Base-by-base conservation (phyloP, 1,140 invertebrate genomes). In the Pogonus chalceus region DNA sequence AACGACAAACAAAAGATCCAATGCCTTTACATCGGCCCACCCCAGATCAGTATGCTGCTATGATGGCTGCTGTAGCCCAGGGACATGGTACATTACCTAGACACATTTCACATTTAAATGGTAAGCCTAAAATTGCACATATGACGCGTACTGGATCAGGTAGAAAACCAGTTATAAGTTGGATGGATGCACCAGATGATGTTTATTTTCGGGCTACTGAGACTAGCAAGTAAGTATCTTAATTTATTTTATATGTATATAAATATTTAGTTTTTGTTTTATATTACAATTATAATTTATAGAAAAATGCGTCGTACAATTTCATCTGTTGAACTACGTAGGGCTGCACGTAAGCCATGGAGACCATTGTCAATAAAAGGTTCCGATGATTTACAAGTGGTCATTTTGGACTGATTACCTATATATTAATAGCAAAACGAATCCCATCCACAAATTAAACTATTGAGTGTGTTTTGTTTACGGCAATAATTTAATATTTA, bases 101-200 rank as follows among this genome's bases (percentile, higher is more conserved):
- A 58, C 80, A 82, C 71, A 76, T 78, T 54, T 69, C 77, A 48
- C 81, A 82, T 65, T 79, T 83, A 58, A 83, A 83, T 66, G 81
- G 87, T 43, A 84, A 88, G 67, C 83, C 84, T 52, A 87, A 86
- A 62, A 81, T 83, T 56, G 78, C 82, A 49, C 79, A 81, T 59
- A 81, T 81, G 75, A 83, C 76, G 47, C 75, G 72, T 67, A 75
- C 63, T 62, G 76, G 70, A 60, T 80, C 68, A 12, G 80, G 80
- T 3, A 79, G 88, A 14, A 91, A 92, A 65, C 90, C 92, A 75
- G 89, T 94, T 46, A 92, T 96, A 64, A 95, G 91, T 65, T 96
- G 92, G 92, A 92, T 95, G 84, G 93, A 97, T 74, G 93, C 93
- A 46, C 93, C 93, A 2, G 93, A 97, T 72, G 93, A 98, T 75